Evolutionary conservation across 2,113 vertebrate genomes (phyloP), one percentile per base, ranked within the genome.

Genomic region (Nestor notabilis): DNA sequence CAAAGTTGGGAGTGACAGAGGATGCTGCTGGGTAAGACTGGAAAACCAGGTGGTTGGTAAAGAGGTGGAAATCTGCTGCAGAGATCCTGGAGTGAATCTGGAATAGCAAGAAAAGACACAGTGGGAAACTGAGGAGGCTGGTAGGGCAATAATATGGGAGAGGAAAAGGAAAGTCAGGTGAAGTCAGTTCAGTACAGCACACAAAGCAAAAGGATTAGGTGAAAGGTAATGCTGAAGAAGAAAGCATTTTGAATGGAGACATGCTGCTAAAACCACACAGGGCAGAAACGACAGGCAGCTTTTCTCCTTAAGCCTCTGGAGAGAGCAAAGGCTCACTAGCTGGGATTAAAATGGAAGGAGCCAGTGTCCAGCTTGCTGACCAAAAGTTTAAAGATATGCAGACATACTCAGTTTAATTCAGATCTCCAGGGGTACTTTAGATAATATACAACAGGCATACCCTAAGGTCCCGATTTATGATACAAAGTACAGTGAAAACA

Each of bases 131-230:
- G 35, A 18, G 33, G 33, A 41, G 13, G 5, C 2, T 37, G 50
- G 7, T 9, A 35, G 27, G 46, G 24, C 31, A 28, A 0, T 7
- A 18, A 37, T 2, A 9, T 2, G 28, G 19, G 39, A 35, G 12
- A 20, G 64, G 9, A 35, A n/a, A 35, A 91, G 19, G 7, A 35
- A 49, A 41, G 43, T 25, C 0, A 0, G 9, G 27, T 6, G 35
- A n/a, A 29, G n/a, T 37, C 35, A 15, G 46, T 14, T 31, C 55
- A 29, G 4, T 20, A 19, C 17, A n/a, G 46, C 14, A 11, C 9
- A 27, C 9, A 23, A 13, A 71, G 43, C 2, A 14, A 29, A 53
- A n/a, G 69, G 55, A 43, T 80, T 47, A 74, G 25, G n/a, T 23
- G 8, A 6, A 89, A 43, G 50, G 19, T 35, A 24, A 17, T 2